Evolutionary conservation across 2,113 vertebrate genomes (phyloP).

Genomic region (Polypterus bichir): DNA sequence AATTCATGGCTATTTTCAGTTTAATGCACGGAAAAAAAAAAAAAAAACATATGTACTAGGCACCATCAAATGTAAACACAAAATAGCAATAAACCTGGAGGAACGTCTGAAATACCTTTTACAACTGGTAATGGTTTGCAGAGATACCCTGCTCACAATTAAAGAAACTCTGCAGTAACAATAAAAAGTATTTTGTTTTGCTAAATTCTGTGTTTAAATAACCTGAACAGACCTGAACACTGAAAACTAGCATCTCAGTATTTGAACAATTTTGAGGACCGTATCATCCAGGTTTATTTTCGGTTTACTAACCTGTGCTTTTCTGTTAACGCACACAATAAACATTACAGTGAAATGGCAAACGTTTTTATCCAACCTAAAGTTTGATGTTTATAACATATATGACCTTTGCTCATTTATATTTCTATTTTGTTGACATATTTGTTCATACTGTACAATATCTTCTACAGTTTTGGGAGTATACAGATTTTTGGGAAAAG

Average conservation of each 20-base stretch:
- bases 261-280: background rate
- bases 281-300: conserved; percentile 75
- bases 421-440: conserved; percentile 65
- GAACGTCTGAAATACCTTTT: conserved; percentile 26
- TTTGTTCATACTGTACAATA: conserved; percentile 55
- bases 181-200: conserved; percentile 7
- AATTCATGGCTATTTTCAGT: conserved; percentile 56
- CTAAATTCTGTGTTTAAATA: background rate
- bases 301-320: conserved; percentile 55
- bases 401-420: conserved; percentile 53
- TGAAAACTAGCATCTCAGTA: background rate
- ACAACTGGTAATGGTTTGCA: conserved; percentile 25
- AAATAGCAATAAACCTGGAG: conserved; percentile 83
- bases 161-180: conserved; percentile 18
- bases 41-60: conserved; percentile 74
- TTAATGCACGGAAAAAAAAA: conserved; percentile 79
- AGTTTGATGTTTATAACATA: conserved; percentile 44
- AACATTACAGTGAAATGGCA: conserved; percentile 70
- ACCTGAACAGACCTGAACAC: background rate
- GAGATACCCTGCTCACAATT: conserved; percentile 38
- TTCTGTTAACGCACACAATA: conserved; percentile 65
- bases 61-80: conserved; percentile 96
- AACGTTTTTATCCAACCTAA: conserved; percentile 32
- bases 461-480: conserved; percentile 56
- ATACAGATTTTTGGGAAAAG: conserved; percentile 28